These are phyloP conservation scores for Eristalinus sepulchralis DNA, from an alignment of 2,888 invertebrate species.

Conservation along the genomic window DNA sequence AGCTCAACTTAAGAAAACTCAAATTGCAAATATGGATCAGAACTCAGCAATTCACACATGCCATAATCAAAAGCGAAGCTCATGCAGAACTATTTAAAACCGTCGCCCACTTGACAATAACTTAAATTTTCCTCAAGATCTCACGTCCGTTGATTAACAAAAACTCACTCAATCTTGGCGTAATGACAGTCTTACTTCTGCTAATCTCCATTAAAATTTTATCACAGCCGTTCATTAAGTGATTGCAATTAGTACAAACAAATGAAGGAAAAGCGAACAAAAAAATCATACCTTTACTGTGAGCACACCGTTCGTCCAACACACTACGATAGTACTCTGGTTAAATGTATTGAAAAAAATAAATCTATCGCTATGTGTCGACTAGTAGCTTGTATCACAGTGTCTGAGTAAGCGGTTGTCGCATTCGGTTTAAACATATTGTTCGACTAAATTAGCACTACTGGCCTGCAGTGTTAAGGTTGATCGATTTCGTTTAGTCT, in stretches of 20 bases:
- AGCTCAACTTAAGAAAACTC: no score
- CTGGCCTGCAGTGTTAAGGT: slow-evolving; percentile 38
- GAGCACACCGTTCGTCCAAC: neutral
- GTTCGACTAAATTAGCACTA: slow-evolving; percentile 30
- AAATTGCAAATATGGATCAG: no score
- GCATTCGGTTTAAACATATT: slow-evolving; percentile 9
- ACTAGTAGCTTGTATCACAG: neutral
- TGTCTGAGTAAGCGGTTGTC: slow-evolving; percentile 17
- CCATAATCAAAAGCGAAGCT: neutral
- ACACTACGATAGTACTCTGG: neutral
- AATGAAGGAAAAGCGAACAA: neutral
- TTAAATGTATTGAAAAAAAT: neutral
- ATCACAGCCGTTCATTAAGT: slow-evolving; percentile 6
- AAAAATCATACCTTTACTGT: neutral
- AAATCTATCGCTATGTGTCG: neutral
- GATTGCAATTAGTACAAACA: neutral
- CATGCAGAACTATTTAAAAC: neutral
- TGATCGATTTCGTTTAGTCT: slow-evolving; percentile 54
- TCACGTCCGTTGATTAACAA: neutral
- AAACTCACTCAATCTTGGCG: slow-evolving; percentile 72
- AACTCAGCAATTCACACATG: neutral
- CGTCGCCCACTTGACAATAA: neutral
- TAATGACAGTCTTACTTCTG: slow-evolving; percentile 65
- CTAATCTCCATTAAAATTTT: slow-evolving; percentile 10
- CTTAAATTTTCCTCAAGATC: neutral